Evolutionary conservation across 2,888 invertebrate species (phyloP).

Genomic region (Agelastica alni): DNA sequence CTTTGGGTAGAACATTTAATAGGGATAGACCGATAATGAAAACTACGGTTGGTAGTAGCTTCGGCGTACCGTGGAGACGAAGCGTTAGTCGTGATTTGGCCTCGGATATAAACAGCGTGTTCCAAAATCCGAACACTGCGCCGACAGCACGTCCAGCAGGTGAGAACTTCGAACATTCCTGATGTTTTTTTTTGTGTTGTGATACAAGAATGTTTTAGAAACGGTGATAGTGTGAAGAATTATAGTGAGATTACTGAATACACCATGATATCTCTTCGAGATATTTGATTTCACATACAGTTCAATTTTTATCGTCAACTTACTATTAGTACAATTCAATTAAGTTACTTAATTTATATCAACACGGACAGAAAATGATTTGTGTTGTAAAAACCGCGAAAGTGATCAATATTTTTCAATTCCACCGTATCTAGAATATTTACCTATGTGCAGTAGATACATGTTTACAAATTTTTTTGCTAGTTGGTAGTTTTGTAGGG

Average conservation of each 20-base stretch:
- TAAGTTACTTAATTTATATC: no score
- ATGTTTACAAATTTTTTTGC: conserved; percentile 37
- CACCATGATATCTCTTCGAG: no score
- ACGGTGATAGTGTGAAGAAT: neutral
- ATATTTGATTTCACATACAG: no score
- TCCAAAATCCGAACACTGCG: conserved; percentile 62
- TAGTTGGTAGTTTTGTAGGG: conserved; percentile 38
- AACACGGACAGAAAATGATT: no score
- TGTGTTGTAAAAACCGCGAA: no score
- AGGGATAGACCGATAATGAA: conserved; percentile 47
- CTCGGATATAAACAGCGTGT: conserved; percentile 75
- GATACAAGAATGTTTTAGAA: conserved; percentile 15
- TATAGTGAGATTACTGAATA: no score
- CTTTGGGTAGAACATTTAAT: conserved; percentile 55
- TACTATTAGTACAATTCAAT: no score
- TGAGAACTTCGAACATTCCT: conserved; percentile 61
- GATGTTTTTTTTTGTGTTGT: conserved; percentile 30
- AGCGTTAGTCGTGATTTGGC: conserved; percentile 70
- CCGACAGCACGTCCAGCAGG: conserved; percentile 65
- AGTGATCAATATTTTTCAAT: neutral
- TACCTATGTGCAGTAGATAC: conserved; percentile 30
- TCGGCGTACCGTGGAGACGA: conserved; percentile 63
- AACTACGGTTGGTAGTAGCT: conserved; percentile 39
- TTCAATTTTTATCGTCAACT: no score
- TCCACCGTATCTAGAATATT: conserved; percentile 8